phyloP scores from a whole-genome alignment of 2,113 vertebrate genomes.

The Beaufortia kweichowensis region DNA sequence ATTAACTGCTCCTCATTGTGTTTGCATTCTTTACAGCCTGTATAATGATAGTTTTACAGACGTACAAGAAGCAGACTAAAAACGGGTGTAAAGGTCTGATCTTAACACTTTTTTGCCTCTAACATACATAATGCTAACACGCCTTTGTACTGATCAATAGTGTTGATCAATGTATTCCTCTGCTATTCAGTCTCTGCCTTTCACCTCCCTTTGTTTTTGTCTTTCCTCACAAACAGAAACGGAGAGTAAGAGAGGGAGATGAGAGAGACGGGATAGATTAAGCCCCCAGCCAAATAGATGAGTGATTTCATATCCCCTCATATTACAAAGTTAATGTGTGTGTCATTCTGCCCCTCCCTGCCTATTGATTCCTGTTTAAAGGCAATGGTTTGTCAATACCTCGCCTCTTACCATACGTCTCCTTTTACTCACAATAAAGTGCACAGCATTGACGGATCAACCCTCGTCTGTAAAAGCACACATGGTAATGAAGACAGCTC shows the following conservation, averaged over 20 bases:
- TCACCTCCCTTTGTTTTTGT: background rate
- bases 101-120: too few relatives aligned
- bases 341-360: conserved; percentile 77
- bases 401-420: conserved; percentile 86
- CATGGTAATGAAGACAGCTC: conserved; percentile 88
- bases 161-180: conserved; percentile 56
- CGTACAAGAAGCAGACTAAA: background rate
- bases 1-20: too few relatives aligned
- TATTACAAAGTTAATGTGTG: conserved; percentile 82
- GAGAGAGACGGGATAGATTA: conserved; percentile 29
- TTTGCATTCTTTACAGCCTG: too few relatives aligned
- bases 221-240: background rate
- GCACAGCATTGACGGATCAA: conserved; percentile 87
- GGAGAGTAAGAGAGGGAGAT: conserved; percentile 17
- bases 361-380: conserved; percentile 83
- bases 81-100: background rate
- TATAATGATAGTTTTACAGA: too few relatives aligned
- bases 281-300: conserved; percentile 53
- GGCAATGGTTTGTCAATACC: conserved; percentile 88
- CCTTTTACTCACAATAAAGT: conserved; percentile 98
- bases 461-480: conserved; percentile 88
- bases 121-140: conserved; percentile 76
- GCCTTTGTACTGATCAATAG: conserved; percentile 77
- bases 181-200: conserved; percentile 49
- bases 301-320: conserved; percentile 79